Conservation (phyloP, 2,113 vertebrate species). For the Salvelinus sp. region DNA sequence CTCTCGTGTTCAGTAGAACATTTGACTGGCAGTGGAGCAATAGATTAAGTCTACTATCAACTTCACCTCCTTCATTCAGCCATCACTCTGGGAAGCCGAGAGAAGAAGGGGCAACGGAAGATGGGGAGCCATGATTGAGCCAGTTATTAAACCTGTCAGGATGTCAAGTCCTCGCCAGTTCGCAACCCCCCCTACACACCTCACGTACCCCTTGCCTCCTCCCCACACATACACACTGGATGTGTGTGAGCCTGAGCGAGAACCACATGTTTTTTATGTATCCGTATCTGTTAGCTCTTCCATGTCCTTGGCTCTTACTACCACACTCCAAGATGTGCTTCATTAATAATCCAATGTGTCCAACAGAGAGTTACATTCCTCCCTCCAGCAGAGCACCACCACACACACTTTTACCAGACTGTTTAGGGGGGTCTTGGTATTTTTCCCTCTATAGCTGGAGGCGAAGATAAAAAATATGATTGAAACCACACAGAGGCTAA, state of each 20-base stretch:
- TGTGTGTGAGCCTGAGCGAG: neutral
- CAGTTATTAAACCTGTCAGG: neutral
- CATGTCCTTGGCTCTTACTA: neutral
- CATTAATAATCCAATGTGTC: neutral
- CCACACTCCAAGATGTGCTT: neutral
- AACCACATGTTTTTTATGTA: neutral
- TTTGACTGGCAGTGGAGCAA: constrained; percentile 19
- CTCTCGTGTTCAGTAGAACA: constrained; percentile 15
- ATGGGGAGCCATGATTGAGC: neutral
- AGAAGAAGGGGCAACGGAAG: neutral
- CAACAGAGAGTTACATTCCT: constrained; percentile 3
- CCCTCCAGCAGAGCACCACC: constrained; percentile 22
- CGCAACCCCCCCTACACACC: neutral
- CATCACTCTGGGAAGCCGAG: constrained; percentile 11
- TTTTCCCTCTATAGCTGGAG: constrained; percentile 44
- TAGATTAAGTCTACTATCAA: constrained; percentile 25
- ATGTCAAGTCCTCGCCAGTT: neutral
- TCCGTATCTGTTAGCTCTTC: neutral
- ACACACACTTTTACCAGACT: constrained; percentile 40
- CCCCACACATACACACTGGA: neutral
- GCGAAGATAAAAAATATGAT: constrained; percentile 53
- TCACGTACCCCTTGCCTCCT: too few species aligned
- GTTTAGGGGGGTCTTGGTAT: constrained; percentile 39
- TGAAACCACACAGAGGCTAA: constrained; percentile 43
- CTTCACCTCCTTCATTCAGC: constrained; percentile 25